Evolutionary conservation across 2,888 invertebrate genomes (phyloP), one percentile per base, ranked within the genome.

Genomic region (Acheta domesticus): DNA sequence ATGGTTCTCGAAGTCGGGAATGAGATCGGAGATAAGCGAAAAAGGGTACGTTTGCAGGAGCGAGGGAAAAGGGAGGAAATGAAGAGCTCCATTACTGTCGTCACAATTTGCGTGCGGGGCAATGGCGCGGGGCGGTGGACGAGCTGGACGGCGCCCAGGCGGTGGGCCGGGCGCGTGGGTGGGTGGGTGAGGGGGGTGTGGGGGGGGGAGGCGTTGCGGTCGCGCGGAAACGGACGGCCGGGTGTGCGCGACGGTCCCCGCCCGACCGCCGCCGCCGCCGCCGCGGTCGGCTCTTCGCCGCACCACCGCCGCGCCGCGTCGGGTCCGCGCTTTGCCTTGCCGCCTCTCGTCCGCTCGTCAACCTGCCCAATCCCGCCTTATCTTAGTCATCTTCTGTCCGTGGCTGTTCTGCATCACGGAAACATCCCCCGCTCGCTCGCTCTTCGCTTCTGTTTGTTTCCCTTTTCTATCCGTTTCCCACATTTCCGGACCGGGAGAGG

Each of bases 21-120:
- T 62, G 62, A 62, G 62, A 62, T 62, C 62, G 62, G 16, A 62
- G 62, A 62, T 62, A 62, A n/a, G 62, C 62, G 62, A 62, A 62
- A 62, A 62, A 62, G 62, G 62, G 62, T 8, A 8, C 36, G 36
- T 8, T 5, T 5, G 36, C 1, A 3, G 62, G 62, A 62, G 16
- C 16, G 62, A n/a, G 62, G 62, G n/a, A 14, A 62, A 62, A 62
- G 16, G 14, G 62, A 62, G 62, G 62, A 62, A 62, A 62, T 62
- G 62, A 62, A 62, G 62, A 11, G 62, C 12, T 62, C 62, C 62
- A 62, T 62, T 62, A 62, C 62, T 62, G 62, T 62, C 62, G 62
- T n/a, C 62, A 62, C 62, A 62, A 62, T 62, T 62, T 62, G 62
- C 62, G 62, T 62, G 62, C 16, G 23, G 23, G 16, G 62, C 19